These are phyloP conservation scores for Oryzias javanicus DNA, from an alignment of 2,113 vertebrate species.

Conservation along the genomic window DNA sequence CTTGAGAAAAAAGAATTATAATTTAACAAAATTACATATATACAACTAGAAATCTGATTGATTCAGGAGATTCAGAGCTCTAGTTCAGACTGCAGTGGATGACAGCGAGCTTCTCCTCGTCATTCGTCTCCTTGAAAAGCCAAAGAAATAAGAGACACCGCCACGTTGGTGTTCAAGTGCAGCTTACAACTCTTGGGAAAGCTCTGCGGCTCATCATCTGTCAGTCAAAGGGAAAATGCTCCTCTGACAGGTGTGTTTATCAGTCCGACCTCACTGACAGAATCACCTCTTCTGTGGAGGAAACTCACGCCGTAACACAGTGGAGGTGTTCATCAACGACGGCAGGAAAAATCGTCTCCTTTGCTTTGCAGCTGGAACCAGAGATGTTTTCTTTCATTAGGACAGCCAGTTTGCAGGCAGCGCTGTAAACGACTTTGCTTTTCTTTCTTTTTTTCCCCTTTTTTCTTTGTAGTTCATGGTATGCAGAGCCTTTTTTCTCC, in stretches of 20 bases:
- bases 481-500: constrained; percentile 57
- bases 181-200: too few relatives aligned
- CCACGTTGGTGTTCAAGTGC: too few relatives aligned
- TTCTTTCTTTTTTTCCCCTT: not conserved
- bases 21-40: too few relatives aligned
- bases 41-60: too few relatives aligned
- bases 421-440: constrained; percentile 58
- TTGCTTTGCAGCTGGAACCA: constrained; percentile 7
- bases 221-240: constrained; percentile 10
- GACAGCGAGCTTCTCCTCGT: too few relatives aligned
- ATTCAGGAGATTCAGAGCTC: too few relatives aligned
- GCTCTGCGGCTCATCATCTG: too few relatives aligned
- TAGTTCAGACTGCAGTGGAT: too few relatives aligned
- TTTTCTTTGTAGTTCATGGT: constrained; percentile 28
- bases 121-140: too few relatives aligned
- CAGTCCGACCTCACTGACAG: constrained; percentile 17
- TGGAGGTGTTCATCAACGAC: constrained; percentile 43
- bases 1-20: too few relatives aligned
- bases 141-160: too few relatives aligned
- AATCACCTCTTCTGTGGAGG: constrained; percentile 10
- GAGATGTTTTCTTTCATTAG: constrained; percentile 34
- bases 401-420: constrained; percentile 37
- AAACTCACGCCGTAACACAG: constrained; percentile 29
- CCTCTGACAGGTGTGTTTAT: constrained; percentile 22
- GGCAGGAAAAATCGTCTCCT: constrained; percentile 40